These are phyloP conservation scores for Drosophila orosa DNA, from an alignment of 1,140 invertebrate species.

Conservation along the genomic window DNA sequence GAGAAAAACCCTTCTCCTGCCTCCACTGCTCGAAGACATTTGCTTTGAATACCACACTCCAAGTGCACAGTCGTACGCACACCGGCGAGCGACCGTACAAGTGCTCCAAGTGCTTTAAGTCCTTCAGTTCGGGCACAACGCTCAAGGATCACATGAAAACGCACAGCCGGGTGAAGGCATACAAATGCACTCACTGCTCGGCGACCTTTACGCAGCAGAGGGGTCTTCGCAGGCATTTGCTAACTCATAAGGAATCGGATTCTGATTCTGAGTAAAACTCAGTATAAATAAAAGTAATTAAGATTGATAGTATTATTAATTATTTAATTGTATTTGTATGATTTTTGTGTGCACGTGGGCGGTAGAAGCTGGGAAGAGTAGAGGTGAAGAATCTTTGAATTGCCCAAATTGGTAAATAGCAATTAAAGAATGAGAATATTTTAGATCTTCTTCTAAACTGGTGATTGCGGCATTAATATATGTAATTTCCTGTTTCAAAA, in stretches of 20 bases:
- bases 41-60: neutral
- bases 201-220: neutral
- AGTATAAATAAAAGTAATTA: neutral
- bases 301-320: neutral
- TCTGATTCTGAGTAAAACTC: neutral
- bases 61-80: neutral
- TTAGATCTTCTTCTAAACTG: too few relatives aligned
- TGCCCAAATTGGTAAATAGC: too few relatives aligned
- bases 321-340: neutral
- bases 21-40: neutral
- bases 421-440: too few relatives aligned
- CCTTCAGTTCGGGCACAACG: neutral
- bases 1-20: conserved; percentile 1
- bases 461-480: neutral
- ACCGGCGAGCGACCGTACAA: conserved; percentile 5
- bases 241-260: neutral
- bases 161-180: neutral
- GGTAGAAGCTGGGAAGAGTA: too few relatives aligned
- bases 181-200: neutral
- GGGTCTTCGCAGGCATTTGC: neutral
- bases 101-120: neutral
- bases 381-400: too few relatives aligned
- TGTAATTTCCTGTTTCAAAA: neutral
- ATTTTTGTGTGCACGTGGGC: too few relatives aligned
- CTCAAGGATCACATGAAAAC: conserved; percentile 2